Conservation (phyloP, 2,113 vertebrate species). For the Catharus bicknelli region DNA sequence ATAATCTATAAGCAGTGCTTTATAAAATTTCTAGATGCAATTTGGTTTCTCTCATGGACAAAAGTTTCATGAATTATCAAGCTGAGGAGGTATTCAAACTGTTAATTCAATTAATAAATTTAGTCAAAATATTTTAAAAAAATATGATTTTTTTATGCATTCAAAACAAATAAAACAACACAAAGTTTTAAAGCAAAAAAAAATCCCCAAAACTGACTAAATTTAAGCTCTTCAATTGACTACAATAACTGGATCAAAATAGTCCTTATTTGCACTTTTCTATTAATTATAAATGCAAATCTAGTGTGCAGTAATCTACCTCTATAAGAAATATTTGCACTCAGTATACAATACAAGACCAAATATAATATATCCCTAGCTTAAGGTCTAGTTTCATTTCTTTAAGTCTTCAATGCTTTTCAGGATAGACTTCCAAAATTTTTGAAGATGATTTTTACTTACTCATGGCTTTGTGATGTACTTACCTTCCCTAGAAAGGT, state of each 20-base stretch:
- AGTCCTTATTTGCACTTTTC: neutral
- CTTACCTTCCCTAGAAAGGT: neutral
- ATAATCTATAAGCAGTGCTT: neutral
- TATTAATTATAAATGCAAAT: neutral
- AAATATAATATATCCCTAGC: neutral
- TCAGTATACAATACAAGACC: neutral
- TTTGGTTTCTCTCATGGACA: neutral
- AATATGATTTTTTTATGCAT: no score
- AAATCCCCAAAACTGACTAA: neutral
- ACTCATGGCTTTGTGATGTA: neutral
- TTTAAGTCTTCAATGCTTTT: neutral
- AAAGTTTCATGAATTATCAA: neutral
- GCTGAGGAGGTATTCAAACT: neutral
- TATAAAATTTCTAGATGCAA: neutral
- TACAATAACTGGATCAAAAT: neutral
- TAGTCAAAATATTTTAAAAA: neutral
- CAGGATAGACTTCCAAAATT: neutral
- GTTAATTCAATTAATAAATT: neutral
- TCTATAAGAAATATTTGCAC: neutral
- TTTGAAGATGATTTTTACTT: neutral
- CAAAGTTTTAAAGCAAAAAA: neutral
- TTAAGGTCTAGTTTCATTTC: neutral
- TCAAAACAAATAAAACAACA: neutral
- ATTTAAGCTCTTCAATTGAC: neutral
- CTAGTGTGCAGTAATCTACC: neutral